These are phyloP conservation scores for Podarcis lilfordi DNA, from an alignment of 2,797 vertebrate genomes.

Conservation along the genomic window DNA sequence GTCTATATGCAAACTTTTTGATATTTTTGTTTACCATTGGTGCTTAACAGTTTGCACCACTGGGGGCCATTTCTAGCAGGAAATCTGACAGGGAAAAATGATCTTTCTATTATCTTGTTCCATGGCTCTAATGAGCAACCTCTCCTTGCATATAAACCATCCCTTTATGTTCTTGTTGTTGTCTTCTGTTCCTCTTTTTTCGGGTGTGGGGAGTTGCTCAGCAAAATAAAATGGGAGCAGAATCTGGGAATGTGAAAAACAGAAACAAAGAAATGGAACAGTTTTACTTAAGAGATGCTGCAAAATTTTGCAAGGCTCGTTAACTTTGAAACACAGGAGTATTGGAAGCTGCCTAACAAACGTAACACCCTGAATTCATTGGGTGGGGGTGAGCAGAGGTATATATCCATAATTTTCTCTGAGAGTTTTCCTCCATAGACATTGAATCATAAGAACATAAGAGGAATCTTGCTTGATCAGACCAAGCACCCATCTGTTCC, in stretches of 20 bases:
- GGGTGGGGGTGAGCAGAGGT: no score
- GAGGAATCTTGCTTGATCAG: not conserved
- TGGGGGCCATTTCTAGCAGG: not conserved
- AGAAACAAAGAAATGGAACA: not conserved
- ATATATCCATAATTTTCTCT: not conserved
- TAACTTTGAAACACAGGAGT: not conserved
- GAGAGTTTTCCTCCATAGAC: not conserved
- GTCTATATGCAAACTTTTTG: not conserved
- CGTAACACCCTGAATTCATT: not conserved
- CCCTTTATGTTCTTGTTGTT: not conserved
- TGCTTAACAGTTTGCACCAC: not conserved
- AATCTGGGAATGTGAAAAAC: not conserved
- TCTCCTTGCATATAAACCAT: conserved; percentile 3
- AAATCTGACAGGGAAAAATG: conserved; percentile 7
- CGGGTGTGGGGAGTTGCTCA: not conserved
- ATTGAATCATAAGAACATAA: not conserved
- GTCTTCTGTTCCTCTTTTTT: not conserved
- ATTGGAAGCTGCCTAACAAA: not conserved
- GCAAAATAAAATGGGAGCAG: not conserved
- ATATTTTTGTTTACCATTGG: not conserved
- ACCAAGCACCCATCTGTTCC: not conserved
- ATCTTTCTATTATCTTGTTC: not conserved
- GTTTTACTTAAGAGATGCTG: not conserved
- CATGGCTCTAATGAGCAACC: not conserved
- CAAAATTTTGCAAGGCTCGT: conserved; percentile 1